A percentile compares a stretch with the other conserved stretches of the same genome.
These are phyloP conservation scores for Sialis lutaria DNA, from an alignment of 2,888 invertebrate genomes.

Conservation along the genomic window DNA sequence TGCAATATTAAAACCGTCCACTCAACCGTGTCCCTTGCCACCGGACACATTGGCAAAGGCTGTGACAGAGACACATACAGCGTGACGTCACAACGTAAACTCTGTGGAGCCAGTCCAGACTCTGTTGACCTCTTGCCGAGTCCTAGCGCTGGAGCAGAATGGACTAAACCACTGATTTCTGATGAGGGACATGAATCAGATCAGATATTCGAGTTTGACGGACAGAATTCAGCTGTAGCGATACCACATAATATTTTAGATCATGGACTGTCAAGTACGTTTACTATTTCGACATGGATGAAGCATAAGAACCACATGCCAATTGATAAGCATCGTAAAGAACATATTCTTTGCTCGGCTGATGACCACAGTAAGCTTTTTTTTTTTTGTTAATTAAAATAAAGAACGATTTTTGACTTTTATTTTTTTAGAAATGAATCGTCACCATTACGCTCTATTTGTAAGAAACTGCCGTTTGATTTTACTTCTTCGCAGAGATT, in stretches of 20 bases:
- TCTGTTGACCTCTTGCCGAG: conserved; percentile 76
- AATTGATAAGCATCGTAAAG: conserved; percentile 80
- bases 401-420: conserved; percentile 4
- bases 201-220: conserved; percentile 93
- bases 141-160: conserved; percentile 59
- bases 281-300: conserved; percentile 90
- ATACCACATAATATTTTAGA: conserved; percentile 62
- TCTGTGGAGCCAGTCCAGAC: conserved; percentile 71
- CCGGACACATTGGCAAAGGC: conserved; percentile 83
- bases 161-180: conserved; percentile 68
- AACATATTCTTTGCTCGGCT: conserved; percentile 91
- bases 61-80: conserved; percentile 92
- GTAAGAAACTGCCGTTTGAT: conserved; percentile 94
- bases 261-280: conserved; percentile 61
- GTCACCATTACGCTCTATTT: conserved; percentile 96
- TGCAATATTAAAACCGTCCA: conserved; percentile 34
- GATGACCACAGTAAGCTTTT: conserved; percentile 82
- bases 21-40: conserved; percentile 27
- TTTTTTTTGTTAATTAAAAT: background rate
- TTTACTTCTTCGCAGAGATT: conserved; percentile 65
- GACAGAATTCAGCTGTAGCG: conserved; percentile 68
- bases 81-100: conserved; percentile 64
- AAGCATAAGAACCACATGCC: conserved; percentile 68
- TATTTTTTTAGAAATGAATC: conserved; percentile 84
- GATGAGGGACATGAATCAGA: conserved; percentile 71